Base-by-base conservation (phyloP, 2,113 vertebrate species). In the Oryzias javanicus region DNA sequence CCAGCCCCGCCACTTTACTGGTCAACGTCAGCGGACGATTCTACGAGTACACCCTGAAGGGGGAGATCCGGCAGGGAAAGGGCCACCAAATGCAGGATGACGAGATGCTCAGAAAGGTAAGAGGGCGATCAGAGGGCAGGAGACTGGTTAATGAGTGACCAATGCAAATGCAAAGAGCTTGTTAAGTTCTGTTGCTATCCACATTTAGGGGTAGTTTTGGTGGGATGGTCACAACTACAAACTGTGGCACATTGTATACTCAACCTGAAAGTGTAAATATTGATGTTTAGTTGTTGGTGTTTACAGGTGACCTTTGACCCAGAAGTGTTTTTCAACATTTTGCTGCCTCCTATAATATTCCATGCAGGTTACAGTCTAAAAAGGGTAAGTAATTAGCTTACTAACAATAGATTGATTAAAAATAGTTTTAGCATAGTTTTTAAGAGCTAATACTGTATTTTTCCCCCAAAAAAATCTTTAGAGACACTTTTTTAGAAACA, bases 281-380 rank as follows among this genome's bases (percentile, higher is more conserved):
- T 24, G 44, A 41, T 24, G 1, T 73, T 0, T 19, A 4, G 25
- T 17, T 58, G 42, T 70, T 49, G 24, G 12, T 79, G 20, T 80
- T 40, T 53, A 68, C 82, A 99, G 96, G 94, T 98, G 82, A 99
- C 96, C 68, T 99, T 99, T 92, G 95, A 99, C 83, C 95, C 96
- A 4, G 97, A 99, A 82, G 96, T 99, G 46, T 99, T 99, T 89
- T 98, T 99, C 93, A 99, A 99, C 86, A 98, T 99, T 82, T 91
- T 99, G 83, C 93, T 99, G 80, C 97, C 97, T 78, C 97, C 97
- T 20, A 98, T 99, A 84, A 99, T 99, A 91, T 99, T 99, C 88
- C 95, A 98, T 49, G 97, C 97, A 16, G 97, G 97, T 70, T 99
- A 99, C 88, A 98, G 96, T 87, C 91, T 99, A 46, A 98, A 98